phyloP scores from a whole-genome alignment of 2,113 vertebrate species.

The Fregata magnificens region DNA sequence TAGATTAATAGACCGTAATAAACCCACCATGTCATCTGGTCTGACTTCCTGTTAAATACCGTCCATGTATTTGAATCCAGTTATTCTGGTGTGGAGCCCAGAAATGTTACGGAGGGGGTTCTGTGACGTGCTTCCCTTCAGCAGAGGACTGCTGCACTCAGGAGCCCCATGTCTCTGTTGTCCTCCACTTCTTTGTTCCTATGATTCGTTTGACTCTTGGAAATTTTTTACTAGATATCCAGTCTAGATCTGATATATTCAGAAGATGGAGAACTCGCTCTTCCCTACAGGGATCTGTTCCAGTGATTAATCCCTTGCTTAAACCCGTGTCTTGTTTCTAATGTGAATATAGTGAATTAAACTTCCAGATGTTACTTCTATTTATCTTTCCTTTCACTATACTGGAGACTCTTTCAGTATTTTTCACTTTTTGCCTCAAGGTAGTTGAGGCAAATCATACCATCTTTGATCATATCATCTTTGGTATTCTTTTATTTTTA shows the following conservation, averaged over 20 bases:
- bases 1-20: neutral
- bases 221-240: neutral
- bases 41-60: neutral
- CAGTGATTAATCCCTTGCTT: neutral
- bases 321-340: neutral
- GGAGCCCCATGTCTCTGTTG: neutral
- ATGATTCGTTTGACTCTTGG: neutral
- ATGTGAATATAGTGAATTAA: neutral
- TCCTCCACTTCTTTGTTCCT: neutral
- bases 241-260: neutral
- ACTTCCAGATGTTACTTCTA: neutral
- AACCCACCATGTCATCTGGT: neutral
- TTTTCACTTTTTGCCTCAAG: neutral
- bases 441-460: neutral
- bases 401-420: neutral
- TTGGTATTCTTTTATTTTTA: neutral
- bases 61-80: neutral
- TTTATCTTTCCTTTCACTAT: neutral
- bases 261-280: neutral
- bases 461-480: neutral
- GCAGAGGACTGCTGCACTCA: neutral
- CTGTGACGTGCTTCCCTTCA: neutral
- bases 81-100: neutral
- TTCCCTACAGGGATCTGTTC: neutral
- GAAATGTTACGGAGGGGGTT: neutral